phyloP scores from a whole-genome alignment of 2,113 vertebrate genomes.

The Bathybates hornii region DNA sequence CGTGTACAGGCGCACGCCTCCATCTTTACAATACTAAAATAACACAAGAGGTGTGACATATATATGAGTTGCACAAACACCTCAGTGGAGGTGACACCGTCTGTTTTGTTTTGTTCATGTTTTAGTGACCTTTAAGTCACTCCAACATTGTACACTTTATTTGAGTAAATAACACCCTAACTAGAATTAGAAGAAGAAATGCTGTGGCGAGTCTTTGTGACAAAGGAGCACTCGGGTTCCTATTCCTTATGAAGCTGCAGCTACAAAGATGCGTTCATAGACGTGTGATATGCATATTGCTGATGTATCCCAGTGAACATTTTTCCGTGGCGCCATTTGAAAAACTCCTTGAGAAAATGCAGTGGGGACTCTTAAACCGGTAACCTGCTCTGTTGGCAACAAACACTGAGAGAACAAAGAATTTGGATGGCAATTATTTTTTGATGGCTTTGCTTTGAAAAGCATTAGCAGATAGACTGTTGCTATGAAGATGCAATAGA shows the following conservation, averaged over 20 bases:
- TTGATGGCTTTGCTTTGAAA: neutral
- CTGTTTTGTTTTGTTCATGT: neutral
- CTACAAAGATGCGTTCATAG: neutral
- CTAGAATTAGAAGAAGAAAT: neutral
- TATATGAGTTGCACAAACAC: neutral
- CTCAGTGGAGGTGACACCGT: neutral
- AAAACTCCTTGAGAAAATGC: neutral
- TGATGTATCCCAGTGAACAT: neutral
- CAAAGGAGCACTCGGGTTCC: neutral
- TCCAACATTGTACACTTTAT: neutral
- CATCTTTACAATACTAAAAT: constrained; percentile 7
- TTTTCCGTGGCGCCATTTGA: neutral
- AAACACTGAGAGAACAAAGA: neutral
- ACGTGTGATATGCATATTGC: neutral
- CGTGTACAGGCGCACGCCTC: neutral
- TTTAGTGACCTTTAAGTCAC: neutral
- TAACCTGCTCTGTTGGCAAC: neutral
- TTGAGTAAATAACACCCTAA: neutral
- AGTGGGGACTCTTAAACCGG: neutral
- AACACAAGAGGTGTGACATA: constrained; percentile 12
- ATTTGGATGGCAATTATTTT: neutral
- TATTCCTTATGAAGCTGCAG: neutral
- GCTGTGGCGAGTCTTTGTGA: neutral
- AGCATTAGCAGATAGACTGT: neutral
- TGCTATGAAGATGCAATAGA: neutral